These are phyloP conservation scores for Sebastes flavidus DNA, from an alignment of 2,797 vertebrate species.

Conservation along the genomic window DNA sequence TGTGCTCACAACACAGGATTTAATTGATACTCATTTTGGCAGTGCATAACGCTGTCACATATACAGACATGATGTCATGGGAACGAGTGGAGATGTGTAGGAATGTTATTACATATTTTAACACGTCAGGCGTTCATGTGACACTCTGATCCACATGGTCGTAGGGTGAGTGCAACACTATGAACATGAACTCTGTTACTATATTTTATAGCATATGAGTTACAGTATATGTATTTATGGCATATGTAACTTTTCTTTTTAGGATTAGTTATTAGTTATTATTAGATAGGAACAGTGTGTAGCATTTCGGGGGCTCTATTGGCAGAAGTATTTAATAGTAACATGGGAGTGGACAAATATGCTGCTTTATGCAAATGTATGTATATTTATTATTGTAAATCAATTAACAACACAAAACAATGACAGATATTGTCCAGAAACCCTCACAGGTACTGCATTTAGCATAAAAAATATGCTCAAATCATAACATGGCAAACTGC, in stretches of 20 bases:
- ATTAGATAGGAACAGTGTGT: too few relatives aligned
- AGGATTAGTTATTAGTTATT: too few relatives aligned
- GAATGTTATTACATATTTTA: conserved; percentile 5
- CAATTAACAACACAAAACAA: too few relatives aligned
- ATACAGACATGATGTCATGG: not conserved
- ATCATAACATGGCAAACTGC: too few relatives aligned
- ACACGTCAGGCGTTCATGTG: not conserved
- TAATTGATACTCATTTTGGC: conserved; percentile 1
- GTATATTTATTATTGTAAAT: too few relatives aligned
- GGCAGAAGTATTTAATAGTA: too few relatives aligned
- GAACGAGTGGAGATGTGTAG: not conserved
- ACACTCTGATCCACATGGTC: not conserved
- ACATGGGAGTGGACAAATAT: too few relatives aligned
- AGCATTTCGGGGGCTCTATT: too few relatives aligned
- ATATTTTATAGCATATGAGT: not conserved
- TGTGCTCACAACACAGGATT: not conserved
- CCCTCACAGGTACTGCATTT: too few relatives aligned
- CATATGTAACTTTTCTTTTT: not conserved
- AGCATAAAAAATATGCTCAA: too few relatives aligned
- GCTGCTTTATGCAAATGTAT: too few relatives aligned
- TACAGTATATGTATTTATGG: not conserved
- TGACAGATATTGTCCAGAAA: too few relatives aligned
- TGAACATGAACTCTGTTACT: not conserved
- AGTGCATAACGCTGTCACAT: not conserved
- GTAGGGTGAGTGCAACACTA: not conserved